These are phyloP conservation scores for Acrobasis suavella DNA, from an alignment of 2,888 invertebrate species.

Conservation along the genomic window DNA sequence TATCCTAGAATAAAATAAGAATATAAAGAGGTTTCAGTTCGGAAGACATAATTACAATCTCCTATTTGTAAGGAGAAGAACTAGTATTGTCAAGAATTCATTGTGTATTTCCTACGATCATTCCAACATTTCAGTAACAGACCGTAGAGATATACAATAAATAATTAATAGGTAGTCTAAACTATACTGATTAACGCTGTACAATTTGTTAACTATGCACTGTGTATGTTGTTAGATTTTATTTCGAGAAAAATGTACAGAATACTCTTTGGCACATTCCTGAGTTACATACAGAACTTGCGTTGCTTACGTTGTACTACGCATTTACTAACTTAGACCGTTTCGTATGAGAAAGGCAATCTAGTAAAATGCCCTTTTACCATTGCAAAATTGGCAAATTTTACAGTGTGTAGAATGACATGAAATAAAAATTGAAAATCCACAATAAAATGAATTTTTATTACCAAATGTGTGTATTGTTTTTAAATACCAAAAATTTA, in stretches of 20 bases:
- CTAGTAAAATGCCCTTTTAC: no score
- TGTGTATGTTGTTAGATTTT: background rate
- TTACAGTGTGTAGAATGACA: slow-evolving; percentile 20
- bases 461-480: slow-evolving; percentile 8
- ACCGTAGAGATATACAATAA: background rate
- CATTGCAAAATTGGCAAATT: slow-evolving; percentile 13
- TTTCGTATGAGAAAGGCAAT: no score
- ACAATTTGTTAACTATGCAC: background rate
- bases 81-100: background rate
- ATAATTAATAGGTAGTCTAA: background rate
- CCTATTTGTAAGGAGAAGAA: background rate
- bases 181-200: background rate
- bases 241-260: no score
- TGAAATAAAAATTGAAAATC: slow-evolving; percentile 15
- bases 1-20: no score
- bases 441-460: slow-evolving; percentile 19
- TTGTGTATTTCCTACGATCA: background rate
- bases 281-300: no score
- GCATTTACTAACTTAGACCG: no score
- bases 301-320: no score
- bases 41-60: background rate
- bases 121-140: background rate
- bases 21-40: background rate
- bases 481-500: slow-evolving; percentile 3
- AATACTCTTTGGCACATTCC: no score